These are phyloP conservation scores for Myanophis thanlyinensis DNA, from an alignment of 2,113 vertebrate species.

Conservation along the genomic window DNA sequence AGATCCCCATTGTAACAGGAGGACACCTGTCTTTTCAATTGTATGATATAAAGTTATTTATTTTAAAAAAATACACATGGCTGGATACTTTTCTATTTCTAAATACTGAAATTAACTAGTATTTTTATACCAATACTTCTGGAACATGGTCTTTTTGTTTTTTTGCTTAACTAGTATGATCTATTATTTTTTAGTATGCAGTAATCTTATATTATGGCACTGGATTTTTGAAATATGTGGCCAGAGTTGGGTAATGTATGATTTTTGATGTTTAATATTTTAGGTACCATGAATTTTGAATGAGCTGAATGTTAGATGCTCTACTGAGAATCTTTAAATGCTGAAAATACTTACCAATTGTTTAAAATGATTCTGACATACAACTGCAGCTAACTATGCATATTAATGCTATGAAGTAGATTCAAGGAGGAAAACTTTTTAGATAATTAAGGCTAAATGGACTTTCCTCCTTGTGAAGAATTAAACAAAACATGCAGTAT, in stretches of 20 bases:
- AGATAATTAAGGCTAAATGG: slow-evolving; percentile 35
- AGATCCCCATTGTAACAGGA: slow-evolving; percentile 63
- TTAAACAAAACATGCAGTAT: slow-evolving; percentile 69
- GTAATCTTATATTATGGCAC: slow-evolving; percentile 63
- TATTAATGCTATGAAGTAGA: slow-evolving; percentile 60
- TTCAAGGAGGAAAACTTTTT: slow-evolving; percentile 50
- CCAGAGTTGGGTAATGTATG: slow-evolving; percentile 60
- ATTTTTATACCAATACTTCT: slow-evolving; percentile 65
- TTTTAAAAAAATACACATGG: slow-evolving; percentile 35
- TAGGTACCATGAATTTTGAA: slow-evolving; percentile 53
- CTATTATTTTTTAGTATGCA: slow-evolving; percentile 39
- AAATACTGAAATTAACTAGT: slow-evolving; percentile 61
- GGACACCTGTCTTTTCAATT: slow-evolving; percentile 63
- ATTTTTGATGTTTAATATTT: slow-evolving; percentile 35
- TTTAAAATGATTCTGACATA: slow-evolving; percentile 70
- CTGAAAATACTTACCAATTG: slow-evolving; percentile 77
- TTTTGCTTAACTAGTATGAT: slow-evolving; percentile 67
- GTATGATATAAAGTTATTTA: slow-evolving; percentile 60
- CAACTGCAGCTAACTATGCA: slow-evolving; percentile 64
- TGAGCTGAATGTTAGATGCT: slow-evolving; percentile 26
- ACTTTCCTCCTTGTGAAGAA: slow-evolving; percentile 59
- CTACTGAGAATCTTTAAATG: slow-evolving; percentile 21
- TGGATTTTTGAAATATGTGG: slow-evolving; percentile 57
- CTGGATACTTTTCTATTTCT: neutral
- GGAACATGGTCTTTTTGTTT: slow-evolving; percentile 39